A percentile compares a stretch with the other conserved stretches of the same genome.
Conservation (phyloP, 2,888 invertebrate genomes). For the Nudaria mundana region DNA sequence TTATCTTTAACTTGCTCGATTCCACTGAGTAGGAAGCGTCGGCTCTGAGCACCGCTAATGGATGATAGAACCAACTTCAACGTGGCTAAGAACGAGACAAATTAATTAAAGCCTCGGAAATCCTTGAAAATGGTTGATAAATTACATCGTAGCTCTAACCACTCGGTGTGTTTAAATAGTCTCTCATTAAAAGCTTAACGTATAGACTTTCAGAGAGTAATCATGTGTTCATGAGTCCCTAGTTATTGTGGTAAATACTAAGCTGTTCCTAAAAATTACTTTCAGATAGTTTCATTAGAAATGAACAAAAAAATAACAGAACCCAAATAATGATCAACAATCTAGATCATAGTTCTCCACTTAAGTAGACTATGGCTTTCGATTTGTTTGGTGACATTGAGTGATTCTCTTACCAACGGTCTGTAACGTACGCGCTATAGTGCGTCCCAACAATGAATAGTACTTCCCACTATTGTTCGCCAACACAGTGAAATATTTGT, state of each 20-base stretch:
- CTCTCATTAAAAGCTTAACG: constrained; percentile 36
- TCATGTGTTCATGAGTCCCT: constrained; percentile 23
- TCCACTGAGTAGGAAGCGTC: constrained; percentile 28
- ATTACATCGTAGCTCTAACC: constrained; percentile 45
- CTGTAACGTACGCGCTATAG: constrained; percentile 49
- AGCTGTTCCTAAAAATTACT: background rate
- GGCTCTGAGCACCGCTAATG: constrained; percentile 46
- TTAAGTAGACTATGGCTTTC: constrained; percentile 54
- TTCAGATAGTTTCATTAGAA: background rate
- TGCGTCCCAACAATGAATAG: too few relatives aligned
- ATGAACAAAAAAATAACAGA: constrained; percentile 38
- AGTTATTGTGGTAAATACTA: constrained; percentile 4
- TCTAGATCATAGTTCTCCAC: constrained; percentile 57
- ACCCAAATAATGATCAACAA: constrained; percentile 51
- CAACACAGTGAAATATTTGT: too few relatives aligned
- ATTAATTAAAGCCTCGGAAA: constrained; percentile 56
- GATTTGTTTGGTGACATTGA: constrained; percentile 56
- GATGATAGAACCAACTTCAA: constrained; percentile 62
- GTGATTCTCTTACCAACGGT: constrained; percentile 70
- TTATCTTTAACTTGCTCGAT: constrained; percentile 47
- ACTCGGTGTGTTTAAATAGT: constrained; percentile 46
- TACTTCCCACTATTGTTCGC: too few relatives aligned
- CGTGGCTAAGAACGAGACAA: constrained; percentile 55
- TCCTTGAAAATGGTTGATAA: constrained; percentile 57
- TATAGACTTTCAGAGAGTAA: constrained; percentile 13